Evolutionary conservation across 2,797 vertebrate species (phyloP), one percentile per base, ranked within the genome.

Genomic region (Lophotriccus pileatus): DNA sequence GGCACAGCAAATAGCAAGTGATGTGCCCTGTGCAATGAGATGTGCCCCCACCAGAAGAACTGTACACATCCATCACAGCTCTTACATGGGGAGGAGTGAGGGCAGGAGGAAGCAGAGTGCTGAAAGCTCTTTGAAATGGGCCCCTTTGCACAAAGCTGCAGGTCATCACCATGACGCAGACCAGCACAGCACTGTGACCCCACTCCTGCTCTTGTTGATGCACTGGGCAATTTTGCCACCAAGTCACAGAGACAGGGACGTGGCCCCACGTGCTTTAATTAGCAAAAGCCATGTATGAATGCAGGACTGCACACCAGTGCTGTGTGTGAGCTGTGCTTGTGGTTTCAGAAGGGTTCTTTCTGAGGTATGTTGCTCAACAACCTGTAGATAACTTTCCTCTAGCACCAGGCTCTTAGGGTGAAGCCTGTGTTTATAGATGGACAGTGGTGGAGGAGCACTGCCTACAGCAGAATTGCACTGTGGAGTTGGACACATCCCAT

Each of bases 351-450:
- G 27, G 36, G 19, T 60, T 66, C 34, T 19, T 81, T 66, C 64
- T 36, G 43, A 86, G 44, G 69, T 81, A n/a, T 52, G 77, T 86
- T 84, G 47, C 87, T 79, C 91, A 90, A 89, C 74, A 44, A 10
- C 2, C 1, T 17, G 49, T n/a, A 60, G 82, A 74, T 75, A 95
- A 81, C 93, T 94, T 87, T 91, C 53, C 77, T 68, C 58, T 18
- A 66, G 83, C 82, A 60, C 17, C 49, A 60, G 63, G 44, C 72
- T 83, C 41, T 49, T 27, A 12, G 69, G 58, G 55, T 0, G 1
- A 72, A 74, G 76, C 1, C 0, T 44, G 46, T 87, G 62, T 87
- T 73, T 87, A 60, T 11, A 37, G 64, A 84, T 66, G 76, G 82
- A 58, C 83, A 67, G 49, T 25, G 62, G 25, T 24, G 44, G 28